These are phyloP conservation scores for Leptogaster cylindrica DNA, from an alignment of 2,888 invertebrate species.

Conservation along the genomic window DNA sequence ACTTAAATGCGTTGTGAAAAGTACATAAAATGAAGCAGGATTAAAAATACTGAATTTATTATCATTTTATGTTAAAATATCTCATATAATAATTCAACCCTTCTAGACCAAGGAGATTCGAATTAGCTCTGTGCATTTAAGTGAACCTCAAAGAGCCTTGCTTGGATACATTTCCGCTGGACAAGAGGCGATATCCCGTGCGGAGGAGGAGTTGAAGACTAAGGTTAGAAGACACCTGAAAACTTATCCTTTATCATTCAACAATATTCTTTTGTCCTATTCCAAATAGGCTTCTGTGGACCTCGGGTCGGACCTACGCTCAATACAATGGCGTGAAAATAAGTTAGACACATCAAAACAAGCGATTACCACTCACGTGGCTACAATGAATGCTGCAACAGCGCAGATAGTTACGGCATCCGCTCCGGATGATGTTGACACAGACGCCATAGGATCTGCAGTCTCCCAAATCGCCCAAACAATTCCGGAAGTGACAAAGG, in stretches of 20 bases:
- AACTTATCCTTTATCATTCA: not conserved
- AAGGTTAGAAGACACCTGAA: constrained; percentile 57
- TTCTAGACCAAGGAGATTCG: constrained; percentile 64
- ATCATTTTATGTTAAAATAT: not conserved
- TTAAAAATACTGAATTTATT: not conserved
- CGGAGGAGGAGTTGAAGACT: constrained; percentile 77
- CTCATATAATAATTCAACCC: not conserved
- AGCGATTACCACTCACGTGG: constrained; percentile 94
- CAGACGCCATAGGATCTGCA: constrained; percentile 94
- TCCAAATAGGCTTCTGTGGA: constrained; percentile 70
- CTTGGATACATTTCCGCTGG: constrained; percentile 89
- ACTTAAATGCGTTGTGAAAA: too few relatives aligned
- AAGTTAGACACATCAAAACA: constrained; percentile 94
- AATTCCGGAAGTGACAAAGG: constrained; percentile 94
- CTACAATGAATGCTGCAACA: constrained; percentile 99
- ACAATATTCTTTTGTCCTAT: not conserved
- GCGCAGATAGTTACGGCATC: constrained; percentile 95
- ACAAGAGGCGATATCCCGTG: constrained; percentile 84
- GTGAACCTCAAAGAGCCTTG: constrained; percentile 92
- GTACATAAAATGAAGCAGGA: not conserved
- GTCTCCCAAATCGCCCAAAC: constrained; percentile 97
- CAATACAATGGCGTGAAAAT: constrained; percentile 92
- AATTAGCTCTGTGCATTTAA: constrained; percentile 79
- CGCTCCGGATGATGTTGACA: constrained; percentile 89
- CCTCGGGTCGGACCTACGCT: constrained; percentile 82